Evolutionary conservation across 1,140 invertebrate species (phyloP).

Genomic region (Zaprionus taronus): DNA sequence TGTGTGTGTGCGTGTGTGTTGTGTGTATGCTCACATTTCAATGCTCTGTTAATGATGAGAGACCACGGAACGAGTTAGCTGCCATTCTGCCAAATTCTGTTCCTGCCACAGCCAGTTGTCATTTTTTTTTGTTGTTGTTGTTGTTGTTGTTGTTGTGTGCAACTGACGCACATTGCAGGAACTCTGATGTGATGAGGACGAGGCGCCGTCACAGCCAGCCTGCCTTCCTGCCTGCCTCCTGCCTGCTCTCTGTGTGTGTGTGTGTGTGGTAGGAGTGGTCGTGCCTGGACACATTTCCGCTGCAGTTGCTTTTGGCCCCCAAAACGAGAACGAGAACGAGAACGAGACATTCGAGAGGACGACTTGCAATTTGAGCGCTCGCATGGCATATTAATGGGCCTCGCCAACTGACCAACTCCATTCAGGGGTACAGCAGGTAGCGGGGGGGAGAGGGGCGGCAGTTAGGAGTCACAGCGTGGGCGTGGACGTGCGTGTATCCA

Average conservation of each 20-base stretch:
- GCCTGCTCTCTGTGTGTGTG: background rate
- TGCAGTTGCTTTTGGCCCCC: constrained; percentile 49
- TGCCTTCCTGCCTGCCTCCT: background rate
- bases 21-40: constrained; percentile 34
- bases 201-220: background rate
- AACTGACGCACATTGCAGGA: constrained; percentile 55
- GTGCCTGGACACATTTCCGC: constrained; percentile 67
- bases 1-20: constrained; percentile 27
- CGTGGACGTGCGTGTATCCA: constrained; percentile 32
- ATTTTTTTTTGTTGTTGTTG: background rate
- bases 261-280: constrained; percentile 42
- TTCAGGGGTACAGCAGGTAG: no score
- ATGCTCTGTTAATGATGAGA: constrained; percentile 66
- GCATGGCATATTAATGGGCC: constrained; percentile 74
- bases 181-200: constrained; percentile 42
- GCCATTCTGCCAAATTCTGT: constrained; percentile 62
- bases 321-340: constrained; percentile 42
- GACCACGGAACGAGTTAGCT: constrained; percentile 67
- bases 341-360: constrained; percentile 55
- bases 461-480: background rate
- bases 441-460: no score
- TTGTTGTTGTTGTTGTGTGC: constrained; percentile 40
- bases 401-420: constrained; percentile 50
- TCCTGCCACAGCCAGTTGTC: constrained; percentile 13
- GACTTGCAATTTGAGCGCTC: constrained; percentile 77